Evolutionary conservation across 2,113 vertebrate species (phyloP).

Genomic region (Cryptomyrus ogoouensis): DNA sequence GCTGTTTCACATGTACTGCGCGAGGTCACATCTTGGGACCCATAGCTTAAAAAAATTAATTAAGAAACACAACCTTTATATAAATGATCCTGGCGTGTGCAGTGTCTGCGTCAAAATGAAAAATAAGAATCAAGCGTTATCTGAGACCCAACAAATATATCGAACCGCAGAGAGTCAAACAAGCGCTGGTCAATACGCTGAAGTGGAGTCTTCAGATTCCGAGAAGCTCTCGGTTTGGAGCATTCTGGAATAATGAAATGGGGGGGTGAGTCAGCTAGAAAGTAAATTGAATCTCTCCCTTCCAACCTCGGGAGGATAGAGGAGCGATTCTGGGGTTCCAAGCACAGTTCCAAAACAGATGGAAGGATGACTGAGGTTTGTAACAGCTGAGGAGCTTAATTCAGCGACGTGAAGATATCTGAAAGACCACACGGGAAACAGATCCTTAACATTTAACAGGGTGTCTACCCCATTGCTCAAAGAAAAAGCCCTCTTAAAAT

Average conservation of each 20-base stretch:
- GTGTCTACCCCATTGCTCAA: not conserved
- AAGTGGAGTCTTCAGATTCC: not conserved
- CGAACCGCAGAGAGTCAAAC: not conserved
- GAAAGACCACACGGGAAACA: not conserved
- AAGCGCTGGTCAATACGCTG: not conserved
- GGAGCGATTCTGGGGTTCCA: not conserved
- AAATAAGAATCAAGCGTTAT: not conserved
- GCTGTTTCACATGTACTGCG: not conserved
- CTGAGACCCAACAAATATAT: not conserved
- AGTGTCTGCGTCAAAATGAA: not conserved
- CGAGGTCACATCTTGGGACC: not conserved
- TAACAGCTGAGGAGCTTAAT: not conserved
- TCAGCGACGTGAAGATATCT: not conserved
- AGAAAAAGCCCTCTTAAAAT: not conserved
- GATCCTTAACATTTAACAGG: not conserved
- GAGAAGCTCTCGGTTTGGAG: not conserved
- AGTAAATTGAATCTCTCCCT: not conserved
- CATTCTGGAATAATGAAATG: conserved; percentile 4
- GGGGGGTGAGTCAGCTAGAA: not conserved
- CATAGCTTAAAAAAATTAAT: not conserved
- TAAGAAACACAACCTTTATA: not conserved
- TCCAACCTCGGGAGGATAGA: not conserved
- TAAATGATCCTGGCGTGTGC: not conserved
- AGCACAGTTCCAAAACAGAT: not conserved
- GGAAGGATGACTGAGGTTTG: not conserved